Base-by-base conservation (phyloP, 1,140 invertebrate genomes). In the Sogatella furcifera region DNA sequence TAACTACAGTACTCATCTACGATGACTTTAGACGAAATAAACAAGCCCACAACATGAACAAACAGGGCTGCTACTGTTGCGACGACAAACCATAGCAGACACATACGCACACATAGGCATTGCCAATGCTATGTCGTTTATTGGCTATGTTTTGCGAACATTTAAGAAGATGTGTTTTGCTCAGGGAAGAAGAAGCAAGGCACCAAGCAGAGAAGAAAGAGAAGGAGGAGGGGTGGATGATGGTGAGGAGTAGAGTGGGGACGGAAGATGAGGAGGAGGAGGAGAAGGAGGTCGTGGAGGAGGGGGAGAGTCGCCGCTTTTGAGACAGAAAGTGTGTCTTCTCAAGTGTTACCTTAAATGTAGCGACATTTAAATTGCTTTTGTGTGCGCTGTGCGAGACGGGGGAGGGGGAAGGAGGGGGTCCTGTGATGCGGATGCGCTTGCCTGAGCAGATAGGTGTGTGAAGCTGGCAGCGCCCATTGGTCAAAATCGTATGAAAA, bases 281-380 rank as follows among this genome's bases (percentile, higher is more conserved):
- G 46, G 46, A 11, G 15, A n/a, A n/a, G 9, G 46, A n/a, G n/a
- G n/a, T n/a, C n/a, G 15, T 9, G 46, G 46, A n/a, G n/a, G 21
- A 22, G 4, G 21, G 46, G 11, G 46, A 5, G 21, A 14, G 46
- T 13, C 14, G 15, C 11, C 8, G 15, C 14, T 49, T 49, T 17
- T 49, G 46, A 49, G 46, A 49, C 46, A 49, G 46, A 49, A 49
- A 49, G 46, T 49, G 46, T 49, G 46, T 49, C 46, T 38, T 38
- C 34, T 49, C 17, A 49, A 49, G 46, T 49, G 46, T 49, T 49
- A 49, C 46, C 46, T 49, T 49, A 49, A 49, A 49, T 49, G 46
- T 49, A 49, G 46, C 46, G 46, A n/a, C 46, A 49, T 49, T 49
- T 49, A 49, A 49, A 49, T 49, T 49, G 46, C 15, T 49, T 49